phyloP scores from a whole-genome alignment of 53 echinoderm and acorn worm species.

The Temnopleurus reevesii region DNA sequence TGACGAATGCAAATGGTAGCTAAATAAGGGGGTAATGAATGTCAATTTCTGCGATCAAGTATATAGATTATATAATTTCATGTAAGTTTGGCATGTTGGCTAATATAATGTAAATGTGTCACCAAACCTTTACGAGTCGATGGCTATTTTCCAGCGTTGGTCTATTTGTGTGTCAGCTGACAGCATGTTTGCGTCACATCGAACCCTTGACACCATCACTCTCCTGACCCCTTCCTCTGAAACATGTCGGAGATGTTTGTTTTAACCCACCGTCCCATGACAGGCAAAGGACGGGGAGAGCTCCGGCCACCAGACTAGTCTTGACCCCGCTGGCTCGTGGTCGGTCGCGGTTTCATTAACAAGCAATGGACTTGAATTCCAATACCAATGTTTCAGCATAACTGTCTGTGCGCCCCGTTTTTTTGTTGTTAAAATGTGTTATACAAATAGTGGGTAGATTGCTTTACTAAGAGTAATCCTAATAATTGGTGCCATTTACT shows the following conservation, averaged over 20 bases:
- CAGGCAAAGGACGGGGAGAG: not conserved
- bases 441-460: too few relatives aligned
- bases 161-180: not conserved
- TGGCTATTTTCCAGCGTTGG: too few relatives aligned
- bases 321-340: not conserved
- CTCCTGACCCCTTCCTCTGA: not conserved
- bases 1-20: too few relatives aligned
- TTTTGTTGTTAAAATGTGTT: too few relatives aligned
- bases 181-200: not conserved
- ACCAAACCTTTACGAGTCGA: too few relatives aligned
- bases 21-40: too few relatives aligned
- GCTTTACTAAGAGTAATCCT: too few relatives aligned
- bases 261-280: not conserved
- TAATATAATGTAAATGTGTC: too few relatives aligned
- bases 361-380: not conserved
- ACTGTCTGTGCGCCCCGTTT: not conserved
- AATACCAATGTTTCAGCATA: not conserved
- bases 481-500: too few relatives aligned
- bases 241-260: not conserved
- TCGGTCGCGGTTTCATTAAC: not conserved
- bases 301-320: not conserved
- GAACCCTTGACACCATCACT: not conserved
- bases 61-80: too few relatives aligned
- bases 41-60: too few relatives aligned
- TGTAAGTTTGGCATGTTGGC: too few relatives aligned